Percentiles rank a stretch among this genome's conserved stretches.
Conservation (phyloP, 2,888 invertebrate species). For the Petrolisthes cinctipes region DNA sequence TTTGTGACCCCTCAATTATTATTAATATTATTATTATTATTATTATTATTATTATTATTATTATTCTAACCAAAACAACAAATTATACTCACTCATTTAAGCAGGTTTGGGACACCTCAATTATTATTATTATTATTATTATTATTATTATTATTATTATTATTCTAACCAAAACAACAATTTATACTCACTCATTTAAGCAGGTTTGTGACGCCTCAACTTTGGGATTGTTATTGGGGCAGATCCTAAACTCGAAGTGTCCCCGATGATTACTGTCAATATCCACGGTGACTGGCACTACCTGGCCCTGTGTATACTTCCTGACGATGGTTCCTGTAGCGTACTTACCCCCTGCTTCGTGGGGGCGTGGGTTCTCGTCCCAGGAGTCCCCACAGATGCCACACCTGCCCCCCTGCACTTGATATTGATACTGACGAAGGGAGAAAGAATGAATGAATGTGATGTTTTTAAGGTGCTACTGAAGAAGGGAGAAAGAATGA, state of each 20-base stretch:
- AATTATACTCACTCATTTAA: too few species aligned
- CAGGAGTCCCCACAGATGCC: conserved; percentile 89
- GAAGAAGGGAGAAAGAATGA: neutral
- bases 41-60: too few species aligned
- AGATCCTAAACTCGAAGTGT: conserved; percentile 62
- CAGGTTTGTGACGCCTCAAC: conserved; percentile 59
- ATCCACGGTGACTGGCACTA: conserved; percentile 34
- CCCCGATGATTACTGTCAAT: conserved; percentile 57
- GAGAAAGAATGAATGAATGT: neutral
- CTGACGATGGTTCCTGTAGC: conserved; percentile 85
- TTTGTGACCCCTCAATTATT: too few species aligned
- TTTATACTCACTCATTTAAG: conserved; percentile 48
- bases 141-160: too few species aligned
- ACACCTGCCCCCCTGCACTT: conserved; percentile 84
- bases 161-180: neutral
- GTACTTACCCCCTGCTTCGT: conserved; percentile 87
- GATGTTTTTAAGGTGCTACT: neutral
- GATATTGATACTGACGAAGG: conserved; percentile 75
- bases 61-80: neutral
- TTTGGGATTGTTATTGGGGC: conserved; percentile 36
- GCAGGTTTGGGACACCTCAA: too few species aligned
- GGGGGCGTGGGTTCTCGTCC: conserved; percentile 81
- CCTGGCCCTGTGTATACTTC: conserved; percentile 76
- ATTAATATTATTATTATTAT: too few species aligned
- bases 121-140: too few species aligned